Evolutionary conservation across 1,140 invertebrate genomes (phyloP).

Genomic region (Harpegnathos saltator): DNA sequence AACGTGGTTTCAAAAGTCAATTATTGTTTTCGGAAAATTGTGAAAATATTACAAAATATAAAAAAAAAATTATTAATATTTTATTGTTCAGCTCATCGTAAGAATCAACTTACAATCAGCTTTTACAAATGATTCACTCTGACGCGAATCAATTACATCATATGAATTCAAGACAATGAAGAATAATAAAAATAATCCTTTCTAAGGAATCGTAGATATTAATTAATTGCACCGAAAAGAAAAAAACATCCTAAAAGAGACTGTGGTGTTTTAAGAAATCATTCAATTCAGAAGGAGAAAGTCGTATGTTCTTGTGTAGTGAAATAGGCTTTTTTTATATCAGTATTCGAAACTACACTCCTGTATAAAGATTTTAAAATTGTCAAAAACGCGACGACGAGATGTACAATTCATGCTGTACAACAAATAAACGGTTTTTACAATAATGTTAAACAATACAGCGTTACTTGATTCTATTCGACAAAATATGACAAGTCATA

Average conservation of each 20-base stretch:
- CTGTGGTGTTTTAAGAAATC: background rate
- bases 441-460: background rate
- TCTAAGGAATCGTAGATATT: no score
- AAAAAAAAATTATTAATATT: no score
- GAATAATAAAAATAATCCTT: no score
- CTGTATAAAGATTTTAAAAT: background rate
- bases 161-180: no score
- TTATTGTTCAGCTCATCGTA: no score
- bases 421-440: conserved; percentile 18
- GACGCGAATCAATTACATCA: no score
- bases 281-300: background rate
- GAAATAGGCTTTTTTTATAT: background rate
- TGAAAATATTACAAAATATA: no score
- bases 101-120: no score
- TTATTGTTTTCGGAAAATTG: no score
- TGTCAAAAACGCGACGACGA: background rate
- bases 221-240: background rate
- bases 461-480: background rate
- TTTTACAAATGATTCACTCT: no score
- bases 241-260: conserved; percentile 5
- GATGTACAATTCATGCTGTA: background rate
- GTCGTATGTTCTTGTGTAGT: background rate
- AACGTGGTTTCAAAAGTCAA: background rate
- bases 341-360: background rate
- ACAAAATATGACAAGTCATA: conserved; percentile 15